Conservation (phyloP, 2,888 invertebrate genomes). For the Falcaria lacertinaria region DNA sequence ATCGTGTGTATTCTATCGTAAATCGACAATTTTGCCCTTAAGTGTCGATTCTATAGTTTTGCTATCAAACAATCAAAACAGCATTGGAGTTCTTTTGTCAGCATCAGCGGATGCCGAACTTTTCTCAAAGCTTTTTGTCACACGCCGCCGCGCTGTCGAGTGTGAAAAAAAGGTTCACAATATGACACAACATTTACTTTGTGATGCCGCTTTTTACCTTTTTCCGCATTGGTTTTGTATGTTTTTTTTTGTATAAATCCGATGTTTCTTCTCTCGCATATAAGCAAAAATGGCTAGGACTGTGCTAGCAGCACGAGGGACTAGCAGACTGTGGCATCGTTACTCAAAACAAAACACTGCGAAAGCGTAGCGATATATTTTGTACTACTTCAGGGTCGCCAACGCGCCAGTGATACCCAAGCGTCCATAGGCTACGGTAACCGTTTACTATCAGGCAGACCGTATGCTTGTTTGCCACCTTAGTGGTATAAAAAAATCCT, state of each 20-base stretch:
- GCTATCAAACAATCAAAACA: slow-evolving; percentile 70
- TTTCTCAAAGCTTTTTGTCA: slow-evolving; percentile 54
- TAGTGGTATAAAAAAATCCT: no score
- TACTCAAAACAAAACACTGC: no score
- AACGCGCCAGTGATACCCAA: no score
- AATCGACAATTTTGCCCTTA: slow-evolving; percentile 49
- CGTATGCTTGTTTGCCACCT: no score
- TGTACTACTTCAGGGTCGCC: no score
- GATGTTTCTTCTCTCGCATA: no score
- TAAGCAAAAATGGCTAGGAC: no score
- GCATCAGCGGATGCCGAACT: slow-evolving; percentile 55
- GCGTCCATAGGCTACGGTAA: no score
- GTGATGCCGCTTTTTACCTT: slow-evolving; percentile 44
- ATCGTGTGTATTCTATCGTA: slow-evolving; percentile 34
- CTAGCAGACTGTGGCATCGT: no score
- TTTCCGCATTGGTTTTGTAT: slow-evolving; percentile 18
- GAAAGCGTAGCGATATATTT: no score
- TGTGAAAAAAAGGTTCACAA: slow-evolving; percentile 36
- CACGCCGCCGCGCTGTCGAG: slow-evolving; percentile 36
- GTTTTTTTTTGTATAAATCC: slow-evolving; percentile 27
- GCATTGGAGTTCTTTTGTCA: slow-evolving; percentile 47
- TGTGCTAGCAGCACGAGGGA: no score
- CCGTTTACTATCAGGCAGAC: no score
- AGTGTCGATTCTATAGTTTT: slow-evolving; percentile 56
- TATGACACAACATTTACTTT: slow-evolving; percentile 48